Conservation (phyloP, 64 coral and sea anemone genomes). For the Montipora efflorescens region DNA sequence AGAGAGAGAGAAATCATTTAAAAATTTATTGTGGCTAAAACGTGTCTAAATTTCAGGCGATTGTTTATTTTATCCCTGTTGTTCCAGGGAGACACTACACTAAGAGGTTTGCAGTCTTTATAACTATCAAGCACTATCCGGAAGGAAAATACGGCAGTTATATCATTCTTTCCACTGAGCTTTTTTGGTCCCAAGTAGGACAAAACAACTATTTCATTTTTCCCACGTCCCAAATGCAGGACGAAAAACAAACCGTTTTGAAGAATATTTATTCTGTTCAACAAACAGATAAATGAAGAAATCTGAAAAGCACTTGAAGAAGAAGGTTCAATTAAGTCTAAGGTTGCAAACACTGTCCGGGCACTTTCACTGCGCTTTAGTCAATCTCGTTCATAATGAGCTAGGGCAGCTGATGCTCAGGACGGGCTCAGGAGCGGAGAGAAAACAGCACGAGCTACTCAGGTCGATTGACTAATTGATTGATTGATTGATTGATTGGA, state of each 20-base stretch:
- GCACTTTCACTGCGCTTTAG: too few relatives aligned
- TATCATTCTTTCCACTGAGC: neutral
- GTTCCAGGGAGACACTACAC: neutral
- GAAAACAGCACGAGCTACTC: neutral
- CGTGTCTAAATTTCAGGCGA: neutral
- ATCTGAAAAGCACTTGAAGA: neutral
- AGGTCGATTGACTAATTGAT: neutral
- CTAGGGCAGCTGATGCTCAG: too few relatives aligned
- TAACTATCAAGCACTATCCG: neutral
- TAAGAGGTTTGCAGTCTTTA: neutral
- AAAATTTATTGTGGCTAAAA: slow-evolving; percentile 26
- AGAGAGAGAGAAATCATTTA: slow-evolving; percentile 8
- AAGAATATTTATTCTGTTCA: slow-evolving; percentile 9
- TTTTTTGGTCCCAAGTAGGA: neutral
- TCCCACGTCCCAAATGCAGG: neutral
- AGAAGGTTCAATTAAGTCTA: too few relatives aligned
- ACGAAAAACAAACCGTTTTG: neutral
- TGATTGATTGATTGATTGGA: neutral
- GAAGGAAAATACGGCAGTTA: neutral
- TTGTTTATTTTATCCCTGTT: neutral
- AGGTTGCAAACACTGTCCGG: too few relatives aligned
- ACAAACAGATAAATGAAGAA: neutral
- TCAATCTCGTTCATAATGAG: too few relatives aligned
- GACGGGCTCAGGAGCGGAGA: too few relatives aligned
- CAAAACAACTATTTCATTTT: neutral